Percentiles rank a stretch among this genome's conserved stretches.
These are phyloP conservation scores for Acleris emargana DNA, from an alignment of 2,888 invertebrate genomes.

Conservation along the genomic window DNA sequence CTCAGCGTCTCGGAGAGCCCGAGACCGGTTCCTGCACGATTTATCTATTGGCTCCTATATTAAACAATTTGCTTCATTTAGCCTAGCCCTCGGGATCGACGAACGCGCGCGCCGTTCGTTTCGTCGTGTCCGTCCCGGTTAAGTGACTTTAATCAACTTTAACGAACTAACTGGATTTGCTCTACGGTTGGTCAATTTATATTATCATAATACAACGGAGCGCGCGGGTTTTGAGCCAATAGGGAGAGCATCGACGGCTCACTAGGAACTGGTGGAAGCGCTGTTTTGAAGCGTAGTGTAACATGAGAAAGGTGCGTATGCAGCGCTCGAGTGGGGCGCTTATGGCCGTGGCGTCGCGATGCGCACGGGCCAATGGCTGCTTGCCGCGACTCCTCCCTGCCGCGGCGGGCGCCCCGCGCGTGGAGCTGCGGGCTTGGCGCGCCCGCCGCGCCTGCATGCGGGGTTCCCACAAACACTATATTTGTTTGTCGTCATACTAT, in stretches of 20 bases:
- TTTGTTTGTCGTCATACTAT: constrained; percentile 70
- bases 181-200: constrained; percentile 84
- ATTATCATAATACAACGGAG: constrained; percentile 78
- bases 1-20: constrained; percentile 51
- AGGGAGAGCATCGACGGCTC: constrained; percentile 54
- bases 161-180: constrained; percentile 84
- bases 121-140: constrained; percentile 79
- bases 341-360: constrained; percentile 52
- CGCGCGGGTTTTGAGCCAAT: constrained; percentile 65
- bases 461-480: constrained; percentile 78
- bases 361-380: constrained; percentile 58
- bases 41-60: constrained; percentile 68
- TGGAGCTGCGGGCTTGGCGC: constrained; percentile 44
- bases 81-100: constrained; percentile 73
- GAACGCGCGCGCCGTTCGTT: constrained; percentile 78
- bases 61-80: constrained; percentile 81
- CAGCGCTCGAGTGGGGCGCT: constrained; percentile 57
- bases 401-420: constrained; percentile 43
- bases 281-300: constrained; percentile 60
- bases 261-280: constrained; percentile 47
- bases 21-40: constrained; percentile 50
- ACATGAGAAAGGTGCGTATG: constrained; percentile 57
- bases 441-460: constrained; percentile 63
- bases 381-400: constrained; percentile 56
- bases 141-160: constrained; percentile 85